Conservation (phyloP, 2,888 invertebrate genomes). For the Idaea straminata region DNA sequence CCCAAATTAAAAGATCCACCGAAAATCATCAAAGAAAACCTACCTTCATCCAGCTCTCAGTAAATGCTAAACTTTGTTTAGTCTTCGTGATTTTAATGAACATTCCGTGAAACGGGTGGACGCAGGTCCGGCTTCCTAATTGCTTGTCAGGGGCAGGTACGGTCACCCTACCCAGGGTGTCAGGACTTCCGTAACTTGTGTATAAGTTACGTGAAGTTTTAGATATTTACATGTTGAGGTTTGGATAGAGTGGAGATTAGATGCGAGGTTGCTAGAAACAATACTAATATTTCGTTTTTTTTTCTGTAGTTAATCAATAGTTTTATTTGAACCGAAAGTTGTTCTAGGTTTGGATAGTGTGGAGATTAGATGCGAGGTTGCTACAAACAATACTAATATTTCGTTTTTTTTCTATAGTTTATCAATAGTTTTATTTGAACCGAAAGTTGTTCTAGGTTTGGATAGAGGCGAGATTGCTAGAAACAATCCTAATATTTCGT, state of each 20-base stretch:
- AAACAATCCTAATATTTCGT: too few species aligned
- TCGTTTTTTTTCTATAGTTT: too few species aligned
- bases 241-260: neutral
- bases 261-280: neutral
- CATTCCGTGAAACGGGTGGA: constrained; percentile 48
- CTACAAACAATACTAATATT: too few species aligned
- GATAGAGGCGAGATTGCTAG: too few species aligned
- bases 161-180: constrained; percentile 45
- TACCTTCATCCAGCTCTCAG: constrained; percentile 25
- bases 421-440: too few species aligned
- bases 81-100: constrained; percentile 67
- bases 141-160: constrained; percentile 59
- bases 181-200: constrained; percentile 38
- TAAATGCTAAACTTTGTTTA: constrained; percentile 51
- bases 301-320: too few species aligned
- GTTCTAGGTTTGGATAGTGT: too few species aligned
- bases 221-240: constrained; percentile 13
- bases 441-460: too few species aligned
- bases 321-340: too few species aligned
- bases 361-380: too few species aligned
- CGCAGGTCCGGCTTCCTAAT: constrained; percentile 50
- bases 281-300: too few species aligned
- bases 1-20: constrained; percentile 18
- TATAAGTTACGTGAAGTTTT: neutral
- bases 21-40: constrained; percentile 47